Conservation (phyloP, 1,140 invertebrate species). For the Lerema accius region DNA sequence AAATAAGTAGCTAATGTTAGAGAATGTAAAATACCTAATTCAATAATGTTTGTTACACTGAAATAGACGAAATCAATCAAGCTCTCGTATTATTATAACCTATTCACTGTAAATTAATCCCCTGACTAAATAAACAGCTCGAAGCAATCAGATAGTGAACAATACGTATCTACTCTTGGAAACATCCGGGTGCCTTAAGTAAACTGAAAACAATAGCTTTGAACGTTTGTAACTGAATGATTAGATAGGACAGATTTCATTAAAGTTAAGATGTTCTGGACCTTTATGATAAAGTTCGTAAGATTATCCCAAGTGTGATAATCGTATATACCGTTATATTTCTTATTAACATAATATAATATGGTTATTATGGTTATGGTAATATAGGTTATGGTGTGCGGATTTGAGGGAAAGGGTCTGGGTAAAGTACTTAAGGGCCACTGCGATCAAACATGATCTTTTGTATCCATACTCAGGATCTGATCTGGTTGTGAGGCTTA, state of each 20-base stretch:
- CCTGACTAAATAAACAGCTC: not conserved
- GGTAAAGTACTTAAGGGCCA: no score
- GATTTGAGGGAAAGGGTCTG: no score
- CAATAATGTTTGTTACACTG: conserved; percentile 72
- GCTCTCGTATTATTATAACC: conserved; percentile 46
- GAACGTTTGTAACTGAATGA: conserved; percentile 1
- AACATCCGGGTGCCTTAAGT: not conserved
- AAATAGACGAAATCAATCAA: conserved; percentile 65
- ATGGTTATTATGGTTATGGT: no score
- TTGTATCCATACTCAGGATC: no score
- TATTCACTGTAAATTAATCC: not conserved
- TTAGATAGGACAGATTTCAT: not conserved
- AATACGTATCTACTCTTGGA: conserved; percentile 1
- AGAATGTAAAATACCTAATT: conserved; percentile 43
- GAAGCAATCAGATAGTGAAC: conserved; percentile 6
- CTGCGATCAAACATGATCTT: no score
- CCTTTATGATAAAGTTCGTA: not conserved
- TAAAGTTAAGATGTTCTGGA: not conserved
- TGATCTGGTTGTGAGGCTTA: no score
- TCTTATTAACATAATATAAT: no score
- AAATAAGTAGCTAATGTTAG: conserved; percentile 34
- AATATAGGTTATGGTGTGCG: no score
- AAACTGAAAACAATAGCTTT: conserved; percentile 2
- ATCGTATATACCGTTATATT: no score
- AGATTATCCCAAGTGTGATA: not conserved